Evolutionary conservation across 2,888 invertebrate genomes (phyloP).

Genomic region (Stenurella melanura): DNA sequence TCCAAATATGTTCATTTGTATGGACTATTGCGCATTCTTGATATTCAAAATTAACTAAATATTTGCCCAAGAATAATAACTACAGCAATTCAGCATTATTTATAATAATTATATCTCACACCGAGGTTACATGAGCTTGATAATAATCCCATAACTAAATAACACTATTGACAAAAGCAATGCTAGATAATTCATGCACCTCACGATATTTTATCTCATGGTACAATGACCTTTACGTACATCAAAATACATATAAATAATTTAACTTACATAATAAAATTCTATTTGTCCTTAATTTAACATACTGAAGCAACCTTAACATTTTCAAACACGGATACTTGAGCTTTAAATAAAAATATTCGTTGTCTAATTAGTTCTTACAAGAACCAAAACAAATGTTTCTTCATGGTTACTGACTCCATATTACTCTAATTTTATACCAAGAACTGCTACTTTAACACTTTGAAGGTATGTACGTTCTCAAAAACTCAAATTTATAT

Average conservation of each 20-base stretch:
- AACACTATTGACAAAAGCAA: conserved; percentile 2
- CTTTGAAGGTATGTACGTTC: neutral
- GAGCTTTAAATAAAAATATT: neutral
- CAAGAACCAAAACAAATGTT: neutral
- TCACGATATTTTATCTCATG: neutral
- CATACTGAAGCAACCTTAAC: neutral
- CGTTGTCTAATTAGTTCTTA: neutral
- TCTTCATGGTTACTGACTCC: neutral
- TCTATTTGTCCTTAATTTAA: conserved; percentile 3
- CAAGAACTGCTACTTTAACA: neutral
- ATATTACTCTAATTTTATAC: neutral
- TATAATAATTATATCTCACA: neutral
- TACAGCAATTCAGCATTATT: neutral
- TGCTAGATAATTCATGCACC: conserved; percentile 1
- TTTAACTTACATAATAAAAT: conserved; percentile 3
- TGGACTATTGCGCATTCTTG: too few species aligned
- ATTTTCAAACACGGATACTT: neutral
- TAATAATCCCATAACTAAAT: neutral
- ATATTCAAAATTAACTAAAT: neutral
- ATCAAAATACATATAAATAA: neutral
- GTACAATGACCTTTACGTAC: neutral
- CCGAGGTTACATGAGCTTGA: neutral
- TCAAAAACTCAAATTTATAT: neutral
- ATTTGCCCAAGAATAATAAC: neutral
- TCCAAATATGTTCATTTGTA: too few species aligned